A percentile compares a stretch with the other conserved stretches of the same genome.
Conservation (phyloP, 2,888 invertebrate genomes). For the Ischnus inquisitorius region DNA sequence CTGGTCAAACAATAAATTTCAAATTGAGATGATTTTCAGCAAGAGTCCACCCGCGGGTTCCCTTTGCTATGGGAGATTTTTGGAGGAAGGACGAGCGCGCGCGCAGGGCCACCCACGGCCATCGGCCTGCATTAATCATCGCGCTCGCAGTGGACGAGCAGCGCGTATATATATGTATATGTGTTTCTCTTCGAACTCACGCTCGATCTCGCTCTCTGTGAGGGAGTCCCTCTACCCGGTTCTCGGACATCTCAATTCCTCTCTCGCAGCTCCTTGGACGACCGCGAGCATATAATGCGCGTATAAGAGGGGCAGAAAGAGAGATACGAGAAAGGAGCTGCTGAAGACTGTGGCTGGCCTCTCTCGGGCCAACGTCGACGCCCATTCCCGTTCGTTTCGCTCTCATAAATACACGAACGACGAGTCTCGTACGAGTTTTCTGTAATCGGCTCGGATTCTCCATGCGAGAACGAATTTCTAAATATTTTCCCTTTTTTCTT, state of each 20-base stretch:
- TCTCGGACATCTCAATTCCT: conserved; percentile 68
- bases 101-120: conserved; percentile 68
- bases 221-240: conserved; percentile 28
- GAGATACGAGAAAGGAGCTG: conserved; percentile 37
- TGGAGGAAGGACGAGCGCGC: background rate
- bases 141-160: conserved; percentile 51
- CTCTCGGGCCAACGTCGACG: conserved; percentile 63
- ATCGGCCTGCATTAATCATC: conserved; percentile 70
- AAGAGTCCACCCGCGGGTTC: conserved; percentile 26
- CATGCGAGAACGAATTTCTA: conserved; percentile 15
- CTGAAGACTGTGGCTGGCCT: conserved; percentile 47
- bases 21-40: conserved; percentile 68
- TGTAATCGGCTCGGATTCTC: conserved; percentile 35
- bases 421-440: conserved; percentile 47
- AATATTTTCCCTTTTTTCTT: background rate
- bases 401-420: conserved; percentile 64
- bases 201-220: conserved; percentile 9
- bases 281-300: conserved; percentile 40
- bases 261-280: conserved; percentile 28
- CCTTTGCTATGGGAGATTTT: conserved; percentile 41
- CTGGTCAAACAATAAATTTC: conserved; percentile 63
- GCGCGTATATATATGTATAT: conserved; percentile 39
- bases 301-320: conserved; percentile 33
- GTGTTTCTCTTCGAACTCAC: conserved; percentile 26
- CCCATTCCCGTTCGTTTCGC: conserved; percentile 63